Percentiles rank a stretch among this genome's conserved stretches.
Conservation (phyloP, 92 coral and sea anemone species). For the Zoanthus sansibaricus region DNA sequence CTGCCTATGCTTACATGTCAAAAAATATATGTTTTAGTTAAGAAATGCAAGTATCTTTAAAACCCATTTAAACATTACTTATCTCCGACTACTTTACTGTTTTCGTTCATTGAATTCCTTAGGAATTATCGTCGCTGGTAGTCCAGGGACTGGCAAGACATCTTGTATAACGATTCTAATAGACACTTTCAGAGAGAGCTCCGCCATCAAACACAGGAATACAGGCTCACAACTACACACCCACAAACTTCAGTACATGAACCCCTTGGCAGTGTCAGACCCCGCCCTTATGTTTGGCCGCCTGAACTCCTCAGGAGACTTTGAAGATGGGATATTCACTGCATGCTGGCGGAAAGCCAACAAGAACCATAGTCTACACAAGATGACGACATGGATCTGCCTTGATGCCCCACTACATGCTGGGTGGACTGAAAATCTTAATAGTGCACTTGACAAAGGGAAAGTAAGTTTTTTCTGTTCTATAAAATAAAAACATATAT, state of each 20-base stretch:
- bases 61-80: no score
- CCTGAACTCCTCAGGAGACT: conserved; percentile 82
- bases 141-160: conserved; percentile 93
- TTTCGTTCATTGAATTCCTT: background rate
- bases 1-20: no score
- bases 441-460: conserved; percentile 93
- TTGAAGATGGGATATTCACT: conserved; percentile 94
- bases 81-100: background rate
- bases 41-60: no score
- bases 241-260: conserved; percentile 89
- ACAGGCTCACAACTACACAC: conserved; percentile 94
- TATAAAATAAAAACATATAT: no score
- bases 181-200: conserved; percentile 90
- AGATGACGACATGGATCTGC: conserved; percentile 97
- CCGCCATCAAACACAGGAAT: conserved; percentile 91
- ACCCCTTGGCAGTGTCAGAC: conserved; percentile 94
- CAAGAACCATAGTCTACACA: conserved; percentile 95
- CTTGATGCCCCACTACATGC: conserved; percentile 95
- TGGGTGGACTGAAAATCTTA: conserved; percentile 97
- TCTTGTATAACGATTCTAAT: conserved; percentile 92
- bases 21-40: no score
- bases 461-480: conserved; percentile 51
- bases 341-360: conserved; percentile 96
- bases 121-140: conserved; percentile 96
- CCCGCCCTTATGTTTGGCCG: conserved; percentile 95